Evolutionary conservation across 2,113 vertebrate species (phyloP).

Genomic region (Podiceps cristatus): DNA sequence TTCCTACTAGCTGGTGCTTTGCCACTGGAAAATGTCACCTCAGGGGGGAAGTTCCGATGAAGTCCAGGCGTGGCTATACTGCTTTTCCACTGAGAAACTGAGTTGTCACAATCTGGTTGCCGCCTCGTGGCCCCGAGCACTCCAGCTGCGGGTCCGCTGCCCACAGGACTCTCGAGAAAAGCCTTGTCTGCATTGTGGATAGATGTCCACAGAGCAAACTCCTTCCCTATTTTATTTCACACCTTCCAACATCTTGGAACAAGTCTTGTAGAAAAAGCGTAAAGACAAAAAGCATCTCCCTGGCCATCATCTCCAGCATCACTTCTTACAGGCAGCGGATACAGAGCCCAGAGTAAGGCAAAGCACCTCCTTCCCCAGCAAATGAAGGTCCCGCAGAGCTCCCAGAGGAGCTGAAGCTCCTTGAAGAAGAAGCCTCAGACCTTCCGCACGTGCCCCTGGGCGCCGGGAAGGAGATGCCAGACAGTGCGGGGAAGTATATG

Average conservation of each 20-base stretch:
- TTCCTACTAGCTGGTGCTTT: not conserved
- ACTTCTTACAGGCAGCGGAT: too few species aligned
- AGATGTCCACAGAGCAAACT: too few species aligned
- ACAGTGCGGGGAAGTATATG: too few species aligned
- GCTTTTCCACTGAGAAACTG: fast-evolving
- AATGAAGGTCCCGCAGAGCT: not conserved
- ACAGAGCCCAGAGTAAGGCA: fast-evolving
- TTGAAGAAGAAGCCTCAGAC: not conserved
- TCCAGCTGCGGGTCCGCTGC: fast-evolving
- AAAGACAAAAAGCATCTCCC: not conserved
- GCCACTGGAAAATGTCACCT: not conserved
- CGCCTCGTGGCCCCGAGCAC: fast-evolving
- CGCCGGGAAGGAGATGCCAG: not conserved
- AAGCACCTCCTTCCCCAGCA: not conserved
- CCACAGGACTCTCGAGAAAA: not conserved
- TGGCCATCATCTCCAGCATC: not conserved
- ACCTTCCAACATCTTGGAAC: fast-evolving
- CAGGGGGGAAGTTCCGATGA: fast-evolving
- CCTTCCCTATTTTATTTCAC: not conserved
- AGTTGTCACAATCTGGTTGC: fast-evolving
- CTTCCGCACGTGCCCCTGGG: fast-evolving
- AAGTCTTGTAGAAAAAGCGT: fast-evolving
- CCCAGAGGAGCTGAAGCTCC: not conserved
- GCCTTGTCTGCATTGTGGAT: fast-evolving
- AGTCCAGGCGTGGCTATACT: fast-evolving